Base-by-base conservation (phyloP, 2,888 invertebrate genomes). In the Mayetiola destructor region DNA sequence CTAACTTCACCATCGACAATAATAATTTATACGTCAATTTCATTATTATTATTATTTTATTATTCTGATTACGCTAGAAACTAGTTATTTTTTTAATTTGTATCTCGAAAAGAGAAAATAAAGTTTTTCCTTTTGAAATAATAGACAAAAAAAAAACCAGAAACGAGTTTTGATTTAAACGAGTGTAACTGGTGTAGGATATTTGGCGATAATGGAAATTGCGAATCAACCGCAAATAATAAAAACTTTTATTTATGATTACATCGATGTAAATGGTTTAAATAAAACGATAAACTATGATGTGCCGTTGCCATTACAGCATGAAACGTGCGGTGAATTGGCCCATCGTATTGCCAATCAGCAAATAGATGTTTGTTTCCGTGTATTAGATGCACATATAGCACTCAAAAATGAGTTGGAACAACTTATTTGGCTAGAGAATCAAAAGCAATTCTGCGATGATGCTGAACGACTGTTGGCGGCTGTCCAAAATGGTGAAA, bases 361-460 rank as follows among this genome's bases (percentile, higher is more conserved):
- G 55, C 56, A 69, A 3, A 59, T 71, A 69, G 68, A 70, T 60
- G 69, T 69, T 1, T 68, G 65, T 59, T 70, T 72, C 71, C 63
- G 63, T 63, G 69, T 66, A 58, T 62, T 72, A 35, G 71, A 71
- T 58, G 69, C 57, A 1, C 59, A 60, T 21, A n/a, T 48, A 10
- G 2, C 27, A n/a, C 39, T 61, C 56, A 10, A 20, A 59, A 59
- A 58, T 3, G 56, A 63, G n/a, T 48, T 89, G 56, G 73, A 77
- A 54, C 64, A 73, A n/a, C 87, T 85, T 68, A 78, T 88, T 36
- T 72, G 77, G 42, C 70, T 75, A 58, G 80, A 84, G 66, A 85
- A 85, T 39, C 77, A 80, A 63, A 75, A 78, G 59, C 84, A 80
- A 64, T 77, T 82, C 67, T 84, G 85, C 67, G 77, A 78, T 56